A percentile compares a stretch with the other conserved stretches of the same genome.
Conservation (phyloP, 2,888 invertebrate species). For the Brenthis hecate region DNA sequence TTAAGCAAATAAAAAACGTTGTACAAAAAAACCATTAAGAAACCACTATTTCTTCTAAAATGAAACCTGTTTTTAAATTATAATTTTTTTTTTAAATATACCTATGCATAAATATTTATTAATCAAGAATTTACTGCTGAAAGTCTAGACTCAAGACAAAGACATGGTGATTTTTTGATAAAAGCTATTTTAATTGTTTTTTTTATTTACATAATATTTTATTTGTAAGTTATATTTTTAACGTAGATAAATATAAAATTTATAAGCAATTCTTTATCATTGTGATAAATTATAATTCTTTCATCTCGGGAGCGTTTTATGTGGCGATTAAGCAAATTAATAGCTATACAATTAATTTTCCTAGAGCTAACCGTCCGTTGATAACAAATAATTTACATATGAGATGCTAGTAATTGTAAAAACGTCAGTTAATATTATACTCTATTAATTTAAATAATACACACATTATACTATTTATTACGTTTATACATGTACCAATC, state of each 20-base stretch:
- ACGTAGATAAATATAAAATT: not conserved
- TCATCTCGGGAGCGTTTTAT: constrained; percentile 15
- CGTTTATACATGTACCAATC: too few relatives aligned
- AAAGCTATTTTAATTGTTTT: not conserved
- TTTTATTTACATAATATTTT: not conserved
- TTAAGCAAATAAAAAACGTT: too few relatives aligned
- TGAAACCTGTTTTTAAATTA: constrained; percentile 11
- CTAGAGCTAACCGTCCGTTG: constrained; percentile 12
- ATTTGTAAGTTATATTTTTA: not conserved
- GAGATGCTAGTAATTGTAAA: constrained; percentile 16
- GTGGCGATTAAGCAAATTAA: constrained; percentile 16
- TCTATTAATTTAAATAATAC: not conserved
- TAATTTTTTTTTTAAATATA: too few relatives aligned
- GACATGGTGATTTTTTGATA: not conserved
- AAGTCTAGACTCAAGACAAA: constrained; percentile 3
- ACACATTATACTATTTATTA: too few relatives aligned
- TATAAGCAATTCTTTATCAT: constrained; percentile 9
- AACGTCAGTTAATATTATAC: not conserved
- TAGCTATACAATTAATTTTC: constrained; percentile 16
- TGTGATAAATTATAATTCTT: constrained; percentile 14
- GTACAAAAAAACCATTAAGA: too few relatives aligned
- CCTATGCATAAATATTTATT: not conserved
- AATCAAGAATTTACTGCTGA: constrained; percentile 2
- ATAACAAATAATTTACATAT: constrained; percentile 14
- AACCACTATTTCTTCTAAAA: too few relatives aligned